Base-by-base conservation (phyloP, 1,140 invertebrate species). In the Telenomus remus region DNA sequence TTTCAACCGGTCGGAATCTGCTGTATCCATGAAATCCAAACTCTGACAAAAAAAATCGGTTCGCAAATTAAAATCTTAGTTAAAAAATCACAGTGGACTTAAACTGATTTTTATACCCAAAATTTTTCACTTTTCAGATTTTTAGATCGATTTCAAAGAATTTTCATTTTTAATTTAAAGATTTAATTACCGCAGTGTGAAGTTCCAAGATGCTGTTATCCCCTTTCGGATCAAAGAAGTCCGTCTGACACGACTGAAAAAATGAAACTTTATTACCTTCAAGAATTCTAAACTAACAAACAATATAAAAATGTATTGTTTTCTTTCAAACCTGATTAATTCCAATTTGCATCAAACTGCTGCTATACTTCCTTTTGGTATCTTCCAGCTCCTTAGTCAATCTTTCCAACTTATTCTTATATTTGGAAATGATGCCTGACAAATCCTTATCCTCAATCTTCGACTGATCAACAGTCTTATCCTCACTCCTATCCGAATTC, bases 341-440 rank as follows among this genome's bases (percentile, higher is more conserved):
- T 39, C 69, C 35, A 13, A 72, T 56, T 11, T 79, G 44, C 10
- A 77, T 37, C 5, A 59, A 56, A 9, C 46, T 63, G 13, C 49
- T 54, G 8, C 49, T 64, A 12, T 64, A 49, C 13, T 89, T 87
- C 56, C 88, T 85, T 34, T 90, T 88, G 4, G 89, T 66, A 0
- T 88, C 81, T 1, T 82, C 81, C n/a, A 91, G 69, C n/a, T 88
- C 81, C 14, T 84, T 83, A 14, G 89, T 87, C 11, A 85, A 70
- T 0, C 70, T 82, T 35, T 86, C 85, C 1, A 91, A 75, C 63
- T 87, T 84, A 10, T 86, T 87, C 34, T 89, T 82, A 59, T 91
- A 89, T 12, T 53, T 55, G 0, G 53, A 13, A 15, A 73, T 57
- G 11, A 71, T 63, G 16, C 27, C 33, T 0, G 46, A 12, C 10